phyloP scores from a whole-genome alignment of 2,888 invertebrate species.

The Heteropelma amictum region DNA sequence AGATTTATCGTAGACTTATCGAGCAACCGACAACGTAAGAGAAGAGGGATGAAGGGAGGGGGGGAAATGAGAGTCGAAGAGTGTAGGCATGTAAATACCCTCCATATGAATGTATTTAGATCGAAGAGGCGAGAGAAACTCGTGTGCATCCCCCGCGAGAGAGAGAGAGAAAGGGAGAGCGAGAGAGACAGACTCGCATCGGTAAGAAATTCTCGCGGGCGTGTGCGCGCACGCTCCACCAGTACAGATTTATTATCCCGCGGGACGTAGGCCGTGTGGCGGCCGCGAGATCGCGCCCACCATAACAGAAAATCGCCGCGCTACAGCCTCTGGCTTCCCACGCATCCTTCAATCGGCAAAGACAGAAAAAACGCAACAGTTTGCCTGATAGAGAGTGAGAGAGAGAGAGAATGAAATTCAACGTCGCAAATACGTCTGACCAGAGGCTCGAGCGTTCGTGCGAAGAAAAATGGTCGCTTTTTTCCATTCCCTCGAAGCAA shows the following conservation, averaged over 20 bases:
- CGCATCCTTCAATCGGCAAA: constrained; percentile 72
- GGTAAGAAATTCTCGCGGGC: constrained; percentile 39
- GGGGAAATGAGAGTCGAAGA: constrained; percentile 8
- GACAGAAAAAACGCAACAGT: neutral
- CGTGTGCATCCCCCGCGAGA: constrained; percentile 52
- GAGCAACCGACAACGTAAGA: constrained; percentile 58
- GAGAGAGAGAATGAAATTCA: neutral
- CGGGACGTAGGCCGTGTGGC: constrained; percentile 65
- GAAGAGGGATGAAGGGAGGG: constrained; percentile 24
- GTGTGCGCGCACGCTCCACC: constrained; percentile 48
- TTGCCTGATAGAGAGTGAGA: neutral
- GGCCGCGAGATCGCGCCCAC: constrained; percentile 67
- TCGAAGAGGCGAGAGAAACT: constrained; percentile 61
- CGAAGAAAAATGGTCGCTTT: no score
- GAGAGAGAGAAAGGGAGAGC: constrained; percentile 33
- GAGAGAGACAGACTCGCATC: constrained; percentile 25
- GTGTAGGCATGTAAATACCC: constrained; percentile 69
- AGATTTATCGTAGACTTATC: constrained; percentile 69
- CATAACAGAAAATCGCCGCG: constrained; percentile 57
- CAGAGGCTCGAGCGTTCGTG: no score
- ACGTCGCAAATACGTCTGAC: no score
- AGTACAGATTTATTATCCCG: constrained; percentile 71
- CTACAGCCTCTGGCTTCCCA: constrained; percentile 67
- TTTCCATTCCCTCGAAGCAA: no score
- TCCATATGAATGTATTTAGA: constrained; percentile 73